Base-by-base conservation (phyloP, 92 coral and sea anemone genomes). In the Anthopleura xanthogrammica region DNA sequence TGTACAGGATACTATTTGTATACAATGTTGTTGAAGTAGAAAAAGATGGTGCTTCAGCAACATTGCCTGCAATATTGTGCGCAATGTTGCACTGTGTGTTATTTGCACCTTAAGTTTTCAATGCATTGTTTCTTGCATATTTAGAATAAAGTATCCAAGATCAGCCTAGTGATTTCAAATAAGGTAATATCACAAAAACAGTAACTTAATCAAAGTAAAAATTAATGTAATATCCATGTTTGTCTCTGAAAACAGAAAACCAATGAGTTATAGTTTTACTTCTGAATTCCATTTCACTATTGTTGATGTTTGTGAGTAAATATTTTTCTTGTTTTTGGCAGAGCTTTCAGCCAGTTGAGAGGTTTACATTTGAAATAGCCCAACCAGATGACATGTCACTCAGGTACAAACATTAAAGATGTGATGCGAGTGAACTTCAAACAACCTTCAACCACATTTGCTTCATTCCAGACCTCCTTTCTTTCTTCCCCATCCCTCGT, bases 101-200 rank as follows among this genome's bases (percentile, higher is more conserved):
- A 29, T n/a, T n/a, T n/a, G 36, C 36, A 29, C 36, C 36, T 29
- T 29, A 29, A 0, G 36, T 0, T 29, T 29, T 29, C 36, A 29
- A 29, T 1, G n/a, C 36, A 29, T 29, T 29, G 36, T 29, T 29
- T 23, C 16, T 20, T 22, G 22, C 55, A 86, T 16, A 77, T 79
- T n/a, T 80, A 95, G 98, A 95, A 92, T 56, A 92, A 92, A 73
- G 95, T 95, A 76, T 92, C 92, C 72, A 94, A 86, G 87, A 90
- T 94, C 46, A 75, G 88, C 76, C 78, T 95, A 62, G 93, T 89
- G 52, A 90, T 95, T 52, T 92, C 93, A 13, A 90, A 95, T 89
- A 95, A 95, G 88, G 98, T 95, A 76, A 78, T 91, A 83, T 4
- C 13, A 54, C 16, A 54, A 54, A 54, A 12, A 54, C 58, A 54